phyloP scores from a whole-genome alignment of 2,797 vertebrate species.

The Loriculus beryllinus region DNA sequence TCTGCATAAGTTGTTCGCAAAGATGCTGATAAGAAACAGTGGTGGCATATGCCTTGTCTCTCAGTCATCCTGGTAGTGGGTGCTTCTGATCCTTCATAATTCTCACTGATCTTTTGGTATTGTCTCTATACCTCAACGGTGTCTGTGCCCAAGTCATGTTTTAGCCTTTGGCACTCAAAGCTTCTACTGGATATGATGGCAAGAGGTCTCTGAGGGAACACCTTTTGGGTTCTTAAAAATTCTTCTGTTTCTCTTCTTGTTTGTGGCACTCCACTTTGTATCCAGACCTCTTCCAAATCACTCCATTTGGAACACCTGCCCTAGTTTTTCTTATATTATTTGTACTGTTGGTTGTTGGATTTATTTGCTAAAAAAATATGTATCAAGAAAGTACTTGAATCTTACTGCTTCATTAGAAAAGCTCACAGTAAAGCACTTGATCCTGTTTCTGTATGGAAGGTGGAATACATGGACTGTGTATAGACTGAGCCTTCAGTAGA shows the following conservation, averaged over 20 bases:
- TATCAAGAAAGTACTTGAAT: background rate
- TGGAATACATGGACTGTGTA: background rate
- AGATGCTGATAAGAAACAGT: background rate
- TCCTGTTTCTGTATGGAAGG: background rate
- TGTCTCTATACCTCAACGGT: background rate
- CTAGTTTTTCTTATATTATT: background rate
- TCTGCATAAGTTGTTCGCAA: fast-evolving
- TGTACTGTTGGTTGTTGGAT: background rate
- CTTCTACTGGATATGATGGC: background rate
- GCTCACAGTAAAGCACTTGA: background rate
- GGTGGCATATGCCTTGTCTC: background rate
- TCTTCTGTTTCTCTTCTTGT: background rate
- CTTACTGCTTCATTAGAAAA: background rate
- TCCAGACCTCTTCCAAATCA: background rate
- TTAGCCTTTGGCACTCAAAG: background rate
- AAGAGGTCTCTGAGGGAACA: background rate
- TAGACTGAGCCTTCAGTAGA: background rate
- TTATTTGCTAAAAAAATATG: background rate
- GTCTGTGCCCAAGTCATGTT: background rate
- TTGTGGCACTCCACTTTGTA: background rate
- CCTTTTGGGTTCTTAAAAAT: background rate
- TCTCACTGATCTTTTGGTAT: background rate
- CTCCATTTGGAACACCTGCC: background rate
- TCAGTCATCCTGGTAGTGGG: background rate
- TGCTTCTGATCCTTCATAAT: background rate